A percentile compares a stretch with the other conserved stretches of the same genome.
Conservation (phyloP, 2,888 invertebrate species). For the Strigamia maritima region DNA sequence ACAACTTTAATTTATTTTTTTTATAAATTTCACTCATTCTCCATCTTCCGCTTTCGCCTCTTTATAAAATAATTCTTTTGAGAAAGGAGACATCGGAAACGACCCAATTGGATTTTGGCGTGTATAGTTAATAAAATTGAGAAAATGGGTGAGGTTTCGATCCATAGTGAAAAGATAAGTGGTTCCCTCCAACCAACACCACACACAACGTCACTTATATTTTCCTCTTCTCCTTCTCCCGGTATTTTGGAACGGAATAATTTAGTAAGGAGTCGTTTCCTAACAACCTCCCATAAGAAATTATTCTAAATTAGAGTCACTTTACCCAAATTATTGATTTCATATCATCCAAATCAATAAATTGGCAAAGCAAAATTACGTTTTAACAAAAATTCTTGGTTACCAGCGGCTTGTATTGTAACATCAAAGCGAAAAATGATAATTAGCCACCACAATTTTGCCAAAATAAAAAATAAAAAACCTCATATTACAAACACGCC, state of each 20-base stretch:
- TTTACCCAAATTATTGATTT: neutral
- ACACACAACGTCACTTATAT: neutral
- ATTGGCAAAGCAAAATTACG: neutral
- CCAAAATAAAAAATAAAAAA: too few relatives aligned
- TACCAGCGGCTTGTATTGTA: too few relatives aligned
- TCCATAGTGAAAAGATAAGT: neutral
- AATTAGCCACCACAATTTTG: neutral
- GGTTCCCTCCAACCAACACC: too few relatives aligned
- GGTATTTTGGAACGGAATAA: neutral
- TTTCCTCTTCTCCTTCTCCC: neutral
- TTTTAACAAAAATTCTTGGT: neutral
- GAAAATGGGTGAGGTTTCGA: constrained; percentile 15
- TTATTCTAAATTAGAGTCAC: neutral
- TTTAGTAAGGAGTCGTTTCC: neutral
- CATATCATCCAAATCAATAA: neutral
- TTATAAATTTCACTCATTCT: neutral
- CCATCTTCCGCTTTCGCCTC: neutral
- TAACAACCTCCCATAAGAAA: neutral
- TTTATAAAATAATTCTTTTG: neutral
- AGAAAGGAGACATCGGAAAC: neutral
- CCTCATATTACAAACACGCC: neutral
- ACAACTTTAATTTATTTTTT: neutral
- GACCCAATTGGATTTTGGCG: neutral
- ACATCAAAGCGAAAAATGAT: too few relatives aligned
- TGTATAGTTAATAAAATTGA: neutral